These are phyloP conservation scores for Nematopogon swammerdamellus DNA, from an alignment of 2,888 invertebrate species.

Conservation along the genomic window DNA sequence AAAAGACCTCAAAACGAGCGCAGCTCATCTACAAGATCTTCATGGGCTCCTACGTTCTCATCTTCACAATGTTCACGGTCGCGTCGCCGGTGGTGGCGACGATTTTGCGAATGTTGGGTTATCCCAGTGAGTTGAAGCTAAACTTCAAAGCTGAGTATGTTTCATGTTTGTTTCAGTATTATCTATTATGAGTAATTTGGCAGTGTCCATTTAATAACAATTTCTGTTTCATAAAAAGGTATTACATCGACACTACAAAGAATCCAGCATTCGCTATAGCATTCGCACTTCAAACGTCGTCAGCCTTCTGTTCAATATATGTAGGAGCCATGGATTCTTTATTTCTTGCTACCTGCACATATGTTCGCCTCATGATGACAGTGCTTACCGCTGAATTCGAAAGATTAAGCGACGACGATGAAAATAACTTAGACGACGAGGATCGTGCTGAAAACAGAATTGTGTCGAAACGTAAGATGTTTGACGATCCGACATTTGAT, in stretches of 20 bases:
- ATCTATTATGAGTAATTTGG: no score
- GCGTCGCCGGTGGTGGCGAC: neutral
- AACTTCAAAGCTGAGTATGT: neutral
- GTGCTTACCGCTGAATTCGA: neutral
- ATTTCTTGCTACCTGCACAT: neutral
- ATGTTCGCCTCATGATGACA: neutral
- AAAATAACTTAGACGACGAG: no score
- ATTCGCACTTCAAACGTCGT: neutral
- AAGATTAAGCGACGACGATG: neutral
- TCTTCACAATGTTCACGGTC: neutral
- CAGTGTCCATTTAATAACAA: no score
- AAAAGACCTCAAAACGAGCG: neutral
- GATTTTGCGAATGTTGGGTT: neutral
- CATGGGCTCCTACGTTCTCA: neutral
- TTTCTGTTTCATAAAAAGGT: neutral
- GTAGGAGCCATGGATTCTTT: neutral
- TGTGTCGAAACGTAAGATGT: no score
- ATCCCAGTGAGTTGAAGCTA: neutral
- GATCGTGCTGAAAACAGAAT: no score
- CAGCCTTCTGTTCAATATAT: neutral
- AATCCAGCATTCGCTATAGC: neutral
- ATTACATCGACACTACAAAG: neutral
- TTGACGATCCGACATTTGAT: no score
- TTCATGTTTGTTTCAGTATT: no score
- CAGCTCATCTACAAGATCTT: neutral